Evolutionary conservation across 2,797 vertebrate species (phyloP), one percentile per base, ranked within the genome.

Genomic region (Leptatherina wallacei): DNA sequence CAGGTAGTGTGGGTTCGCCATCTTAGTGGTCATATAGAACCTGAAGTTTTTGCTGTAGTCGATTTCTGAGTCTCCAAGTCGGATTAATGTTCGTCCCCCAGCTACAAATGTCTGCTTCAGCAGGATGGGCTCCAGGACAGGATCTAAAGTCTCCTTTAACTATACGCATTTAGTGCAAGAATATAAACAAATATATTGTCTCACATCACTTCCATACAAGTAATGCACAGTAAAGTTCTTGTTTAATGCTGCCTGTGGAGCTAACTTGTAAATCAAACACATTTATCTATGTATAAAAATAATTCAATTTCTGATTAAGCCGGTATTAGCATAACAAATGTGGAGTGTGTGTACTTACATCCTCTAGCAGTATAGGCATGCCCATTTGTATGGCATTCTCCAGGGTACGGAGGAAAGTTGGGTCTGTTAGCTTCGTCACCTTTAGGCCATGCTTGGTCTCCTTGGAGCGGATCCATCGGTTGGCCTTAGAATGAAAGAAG

Each of bases 1-100:
- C 40, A 97, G 91, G 81, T 97, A 97, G 84, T 96, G 96, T 8
- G 96, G 96, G 88, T 97, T 97, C 74, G 96, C 93, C 95, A 97
- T 93, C 87, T 97, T 97, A 65, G 95, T 96, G 49, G 96, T 97
- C 96, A 97, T 97, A 82, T 96, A 97, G 85, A 97, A 96, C 69
- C 82, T 92, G 75, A 97, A 97, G 82, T 95, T 96, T 89, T 93
- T 95, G 84, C 97, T 93, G 16, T 96, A 97, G 85, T 97, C 96
- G 61, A 96, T 93, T 85, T 97, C 96, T 0, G 95, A 95, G 77
- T 97, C 96, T 80, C 96, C 96, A 0, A 97, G 93, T 74, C 91
- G 95, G 86, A 97, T 97, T 69, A 97, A 85, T 1, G 92, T 93
- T 73, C 96, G 94, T 32, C 96, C 96, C 4, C 95, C 95, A 2